Evolutionary conservation across 2,888 invertebrate genomes (phyloP).

Genomic region (Elegia similella): DNA sequence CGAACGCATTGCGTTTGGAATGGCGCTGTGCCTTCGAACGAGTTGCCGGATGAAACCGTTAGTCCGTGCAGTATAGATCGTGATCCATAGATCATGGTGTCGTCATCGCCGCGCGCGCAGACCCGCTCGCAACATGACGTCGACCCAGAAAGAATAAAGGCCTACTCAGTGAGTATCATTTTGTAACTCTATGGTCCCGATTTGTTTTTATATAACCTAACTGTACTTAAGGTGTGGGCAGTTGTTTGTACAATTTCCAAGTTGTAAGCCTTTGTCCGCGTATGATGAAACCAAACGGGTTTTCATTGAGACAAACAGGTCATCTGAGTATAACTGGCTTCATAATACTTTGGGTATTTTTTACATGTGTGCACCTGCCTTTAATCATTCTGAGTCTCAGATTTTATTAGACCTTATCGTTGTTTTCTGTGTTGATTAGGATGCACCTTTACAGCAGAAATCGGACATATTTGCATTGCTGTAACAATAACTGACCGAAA

Average conservation of each 20-base stretch:
- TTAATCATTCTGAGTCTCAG: background rate
- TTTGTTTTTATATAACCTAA: conserved; percentile 21
- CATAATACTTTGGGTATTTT: background rate
- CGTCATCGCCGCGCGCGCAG: conserved; percentile 77
- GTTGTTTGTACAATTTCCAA: conserved; percentile 12
- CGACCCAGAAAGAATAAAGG: conserved; percentile 76
- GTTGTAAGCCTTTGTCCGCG: conserved; percentile 9
- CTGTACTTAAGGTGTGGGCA: conserved; percentile 20
- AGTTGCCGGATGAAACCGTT: conserved; percentile 41
- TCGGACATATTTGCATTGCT: no score
- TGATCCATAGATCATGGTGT: conserved; percentile 77
- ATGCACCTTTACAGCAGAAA: no score
- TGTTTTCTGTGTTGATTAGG: no score
- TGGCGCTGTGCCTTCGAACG: conserved; percentile 30
- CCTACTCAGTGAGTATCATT: conserved; percentile 70
- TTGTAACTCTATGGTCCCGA: conserved; percentile 21
- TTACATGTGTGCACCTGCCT: background rate
- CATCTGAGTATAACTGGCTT: conserved; percentile 1
- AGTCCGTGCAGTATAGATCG: conserved; percentile 53
- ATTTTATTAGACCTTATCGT: background rate
- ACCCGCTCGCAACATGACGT: conserved; percentile 70
- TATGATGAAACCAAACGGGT: conserved; percentile 13
- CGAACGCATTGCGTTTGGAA: conserved; percentile 27
- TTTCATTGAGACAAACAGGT: conserved; percentile 13
- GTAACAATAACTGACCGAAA: no score